phyloP scores from a whole-genome alignment of 1,140 invertebrate species.

The Caenorhabditis tropicalis region DNA sequence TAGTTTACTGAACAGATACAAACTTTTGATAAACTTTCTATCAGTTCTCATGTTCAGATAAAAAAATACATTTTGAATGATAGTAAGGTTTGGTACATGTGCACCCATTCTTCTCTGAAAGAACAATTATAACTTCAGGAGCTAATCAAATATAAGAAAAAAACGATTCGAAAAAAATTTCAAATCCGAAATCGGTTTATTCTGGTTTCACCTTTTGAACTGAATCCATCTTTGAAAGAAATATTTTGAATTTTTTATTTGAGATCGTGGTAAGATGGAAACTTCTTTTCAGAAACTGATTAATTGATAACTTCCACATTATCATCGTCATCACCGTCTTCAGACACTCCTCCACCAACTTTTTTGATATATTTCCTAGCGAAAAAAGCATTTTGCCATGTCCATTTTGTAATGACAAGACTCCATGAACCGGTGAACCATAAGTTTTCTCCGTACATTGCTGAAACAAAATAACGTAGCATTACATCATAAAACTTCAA shows the following conservation, averaged over 20 bases:
- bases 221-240: too few species aligned
- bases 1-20: slow-evolving; percentile 5
- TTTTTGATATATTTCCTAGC: background rate
- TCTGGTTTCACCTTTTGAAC: too few species aligned
- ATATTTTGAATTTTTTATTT: background rate
- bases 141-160: too few species aligned
- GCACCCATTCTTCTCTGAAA: too few species aligned
- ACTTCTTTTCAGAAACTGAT: background rate
- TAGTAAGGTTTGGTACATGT: too few species aligned
- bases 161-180: too few species aligned
- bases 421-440: slow-evolving; percentile 25
- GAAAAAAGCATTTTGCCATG: slow-evolving; percentile 22
- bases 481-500: background rate
- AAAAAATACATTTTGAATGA: too few species aligned
- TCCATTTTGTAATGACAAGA: slow-evolving; percentile 32
- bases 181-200: too few species aligned
- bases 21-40: background rate
- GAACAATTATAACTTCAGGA: too few species aligned
- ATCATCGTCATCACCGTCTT: background rate
- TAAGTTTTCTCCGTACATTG: slow-evolving; percentile 22
- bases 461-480: background rate
- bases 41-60: background rate
- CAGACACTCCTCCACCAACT: background rate
- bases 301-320: background rate
- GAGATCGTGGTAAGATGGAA: background rate